phyloP scores from a whole-genome alignment of 64 coral and sea anemone genomes.

The Stylophora pistillata region DNA sequence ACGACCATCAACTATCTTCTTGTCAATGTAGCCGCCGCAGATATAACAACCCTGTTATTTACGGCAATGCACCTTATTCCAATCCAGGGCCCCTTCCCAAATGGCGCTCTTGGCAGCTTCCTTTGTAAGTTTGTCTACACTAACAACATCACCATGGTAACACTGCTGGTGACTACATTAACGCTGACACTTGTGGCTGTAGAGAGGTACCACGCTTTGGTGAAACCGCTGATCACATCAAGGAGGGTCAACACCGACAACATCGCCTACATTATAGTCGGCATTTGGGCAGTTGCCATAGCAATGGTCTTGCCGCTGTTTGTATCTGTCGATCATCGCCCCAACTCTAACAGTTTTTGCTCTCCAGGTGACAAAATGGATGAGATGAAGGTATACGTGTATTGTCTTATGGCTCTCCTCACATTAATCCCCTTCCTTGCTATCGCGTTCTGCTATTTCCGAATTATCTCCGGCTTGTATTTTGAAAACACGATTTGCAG shows the following conservation, averaged over 20 bases:
- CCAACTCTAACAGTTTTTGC: not conserved
- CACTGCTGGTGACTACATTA: slow-evolving; percentile 24
- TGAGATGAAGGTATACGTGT: not conserved
- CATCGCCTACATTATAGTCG: slow-evolving; percentile 44
- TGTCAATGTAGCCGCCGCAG: slow-evolving; percentile 27
- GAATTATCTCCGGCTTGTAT: slow-evolving; percentile 50
- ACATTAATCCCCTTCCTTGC: slow-evolving; percentile 27
- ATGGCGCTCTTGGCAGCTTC: not conserved
- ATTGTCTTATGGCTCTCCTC: not conserved
- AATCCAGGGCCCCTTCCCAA: not conserved
- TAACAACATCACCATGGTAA: slow-evolving; percentile 48
- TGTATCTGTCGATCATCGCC: slow-evolving; percentile 8
- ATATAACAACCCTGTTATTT: slow-evolving; percentile 17
- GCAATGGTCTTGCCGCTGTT: slow-evolving; percentile 20
- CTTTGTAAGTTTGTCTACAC: slow-evolving; percentile 70
- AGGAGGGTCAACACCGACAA: slow-evolving; percentile 22
- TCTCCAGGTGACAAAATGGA: not conserved
- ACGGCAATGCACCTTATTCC: not conserved
- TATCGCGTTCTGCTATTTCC: slow-evolving; percentile 56
- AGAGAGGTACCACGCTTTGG: slow-evolving; percentile 60
- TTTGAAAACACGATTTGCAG: slow-evolving; percentile 40
- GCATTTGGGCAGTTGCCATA: slow-evolving; percentile 31
- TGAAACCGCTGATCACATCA: slow-evolving; percentile 40
- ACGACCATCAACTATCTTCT: slow-evolving; percentile 37
- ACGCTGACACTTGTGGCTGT: slow-evolving; percentile 58